Conservation (phyloP, 1,140 invertebrate species). For the Asbolus verrucosus region DNA sequence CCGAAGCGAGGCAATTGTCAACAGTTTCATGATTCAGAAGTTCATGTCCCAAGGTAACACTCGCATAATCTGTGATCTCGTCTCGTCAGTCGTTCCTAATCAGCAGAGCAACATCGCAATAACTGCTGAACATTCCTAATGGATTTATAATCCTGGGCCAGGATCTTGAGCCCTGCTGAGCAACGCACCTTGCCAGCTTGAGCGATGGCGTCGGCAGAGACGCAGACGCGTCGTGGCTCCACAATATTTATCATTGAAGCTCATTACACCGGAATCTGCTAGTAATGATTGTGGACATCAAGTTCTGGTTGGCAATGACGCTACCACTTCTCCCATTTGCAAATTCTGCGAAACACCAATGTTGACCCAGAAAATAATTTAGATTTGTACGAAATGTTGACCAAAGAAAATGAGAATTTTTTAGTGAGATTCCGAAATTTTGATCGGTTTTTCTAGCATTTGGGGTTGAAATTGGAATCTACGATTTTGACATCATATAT, state of each 20-base stretch:
- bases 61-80: slow-evolving; percentile 59
- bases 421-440: no score
- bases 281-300: slow-evolving; percentile 33
- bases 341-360: no score
- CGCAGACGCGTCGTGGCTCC: slow-evolving; percentile 53
- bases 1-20: slow-evolving; percentile 52
- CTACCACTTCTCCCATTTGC: no score
- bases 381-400: no score
- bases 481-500: no score
- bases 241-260: slow-evolving; percentile 56
- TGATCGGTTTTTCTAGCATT: no score
- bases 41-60: slow-evolving; percentile 60
- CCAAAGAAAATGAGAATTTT: no score
- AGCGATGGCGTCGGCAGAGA: slow-evolving; percentile 54
- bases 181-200: slow-evolving; percentile 43
- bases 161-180: slow-evolving; percentile 47
- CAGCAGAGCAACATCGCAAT: slow-evolving; percentile 51
- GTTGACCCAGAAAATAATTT: no score
- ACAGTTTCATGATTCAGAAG: slow-evolving; percentile 51
- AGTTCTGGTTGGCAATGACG: slow-evolving; percentile 1
- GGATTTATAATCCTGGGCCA: slow-evolving; percentile 58
- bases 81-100: slow-evolving; percentile 55
- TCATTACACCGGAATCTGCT: slow-evolving; percentile 51
- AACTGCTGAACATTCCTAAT: slow-evolving; percentile 54
- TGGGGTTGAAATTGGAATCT: no score